Conservation (phyloP, 2,888 invertebrate species). For the Pheosia tremula region DNA sequence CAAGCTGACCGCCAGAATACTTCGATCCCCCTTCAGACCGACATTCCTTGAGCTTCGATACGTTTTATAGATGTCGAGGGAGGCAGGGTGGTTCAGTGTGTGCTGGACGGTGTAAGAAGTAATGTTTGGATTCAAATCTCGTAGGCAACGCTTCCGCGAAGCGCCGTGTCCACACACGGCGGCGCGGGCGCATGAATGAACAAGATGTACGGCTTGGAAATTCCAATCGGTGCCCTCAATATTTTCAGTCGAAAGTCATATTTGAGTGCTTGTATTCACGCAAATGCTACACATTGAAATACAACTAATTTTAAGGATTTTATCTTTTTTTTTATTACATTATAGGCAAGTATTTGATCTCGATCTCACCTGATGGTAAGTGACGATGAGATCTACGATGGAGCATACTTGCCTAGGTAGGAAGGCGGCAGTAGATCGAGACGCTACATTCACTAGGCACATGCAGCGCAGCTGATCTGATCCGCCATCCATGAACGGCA, state of each 20-base stretch:
- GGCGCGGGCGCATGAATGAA: conserved; percentile 11
- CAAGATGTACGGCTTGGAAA: conserved; percentile 36
- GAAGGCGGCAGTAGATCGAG: too few relatives aligned
- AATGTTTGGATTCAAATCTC: conserved; percentile 57
- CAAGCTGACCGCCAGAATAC: conserved; percentile 24
- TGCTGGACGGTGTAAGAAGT: conserved; percentile 40
- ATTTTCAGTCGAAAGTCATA: conserved; percentile 7
- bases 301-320: too few relatives aligned
- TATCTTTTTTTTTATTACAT: too few relatives aligned
- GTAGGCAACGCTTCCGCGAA: conserved; percentile 54
- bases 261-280: not conserved
- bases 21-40: not conserved
- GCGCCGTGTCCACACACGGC: conserved; percentile 21
- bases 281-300: too few relatives aligned
- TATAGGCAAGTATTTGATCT: too few relatives aligned
- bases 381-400: too few relatives aligned
- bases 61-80: not conserved
- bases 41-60: not conserved
- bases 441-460: too few relatives aligned
- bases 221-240: conserved; percentile 8
- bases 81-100: not conserved
- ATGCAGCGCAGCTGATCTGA: too few relatives aligned
- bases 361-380: too few relatives aligned
- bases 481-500: too few relatives aligned
- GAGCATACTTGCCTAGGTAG: too few relatives aligned